A percentile compares a stretch with the other conserved stretches of the same genome.
Evolutionary conservation across 2,797 vertebrate genomes (phyloP).

Genomic region (Pampus argenteus): DNA sequence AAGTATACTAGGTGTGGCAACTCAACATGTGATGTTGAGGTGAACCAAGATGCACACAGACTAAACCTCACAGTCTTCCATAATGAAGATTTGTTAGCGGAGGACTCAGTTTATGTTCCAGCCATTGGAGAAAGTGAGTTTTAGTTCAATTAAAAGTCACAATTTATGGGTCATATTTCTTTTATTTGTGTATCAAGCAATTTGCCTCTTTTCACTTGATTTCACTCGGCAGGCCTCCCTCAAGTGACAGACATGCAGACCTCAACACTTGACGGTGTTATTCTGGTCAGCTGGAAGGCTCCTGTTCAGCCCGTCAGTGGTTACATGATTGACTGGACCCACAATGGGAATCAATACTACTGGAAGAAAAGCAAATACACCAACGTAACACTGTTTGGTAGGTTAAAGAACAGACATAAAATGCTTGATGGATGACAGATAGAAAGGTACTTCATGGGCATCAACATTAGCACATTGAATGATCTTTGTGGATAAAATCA

Average conservation of each 20-base stretch:
- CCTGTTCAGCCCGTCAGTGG: slow-evolving; percentile 44
- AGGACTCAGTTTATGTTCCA: slow-evolving; percentile 70
- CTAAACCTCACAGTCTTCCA: slow-evolving; percentile 54
- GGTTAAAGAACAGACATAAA: slow-evolving; percentile 14
- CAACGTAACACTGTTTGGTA: slow-evolving; percentile 67
- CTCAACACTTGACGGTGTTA: background rate
- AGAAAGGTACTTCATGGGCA: background rate
- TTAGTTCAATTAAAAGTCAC: slow-evolving; percentile 13
- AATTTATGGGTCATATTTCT: background rate
- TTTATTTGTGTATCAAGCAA: background rate
- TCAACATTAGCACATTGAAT: background rate
- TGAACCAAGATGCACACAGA: slow-evolving; percentile 52
- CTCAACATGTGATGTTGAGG: slow-evolving; percentile 48
- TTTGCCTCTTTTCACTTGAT: background rate
- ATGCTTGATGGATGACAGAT: background rate
- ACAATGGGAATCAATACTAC: slow-evolving; percentile 49
- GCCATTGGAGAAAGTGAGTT: slow-evolving; percentile 69
- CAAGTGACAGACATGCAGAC: slow-evolving; percentile 55
- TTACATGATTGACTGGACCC: slow-evolving; percentile 81
- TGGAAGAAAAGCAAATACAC: slow-evolving; percentile 70
- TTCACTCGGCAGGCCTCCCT: slow-evolving; percentile 54
- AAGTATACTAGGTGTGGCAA: background rate
- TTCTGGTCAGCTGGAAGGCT: slow-evolving; percentile 72
- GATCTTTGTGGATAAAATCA: background rate
- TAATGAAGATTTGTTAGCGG: background rate